These are phyloP conservation scores for Spialia ferax DNA, from an alignment of 2,888 invertebrate genomes.

Conservation along the genomic window DNA sequence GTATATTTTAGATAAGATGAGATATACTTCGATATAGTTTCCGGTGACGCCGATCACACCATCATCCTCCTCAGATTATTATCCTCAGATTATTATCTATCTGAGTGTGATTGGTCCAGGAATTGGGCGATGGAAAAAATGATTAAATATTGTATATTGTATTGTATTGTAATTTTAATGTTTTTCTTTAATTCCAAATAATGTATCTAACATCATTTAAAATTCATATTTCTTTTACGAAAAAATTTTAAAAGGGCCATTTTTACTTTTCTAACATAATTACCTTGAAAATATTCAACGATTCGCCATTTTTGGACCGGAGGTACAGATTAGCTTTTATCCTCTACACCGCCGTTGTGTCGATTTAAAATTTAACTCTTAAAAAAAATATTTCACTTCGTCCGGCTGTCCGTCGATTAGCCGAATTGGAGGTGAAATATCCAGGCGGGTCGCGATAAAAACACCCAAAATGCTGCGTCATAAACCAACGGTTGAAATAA, in stretches of 20 bases:
- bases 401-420: slow-evolving; percentile 29
- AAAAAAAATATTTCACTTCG: slow-evolving; percentile 28
- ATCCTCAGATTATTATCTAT: too few species aligned
- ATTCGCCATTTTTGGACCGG: neutral
- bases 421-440: slow-evolving; percentile 31
- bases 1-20: too few species aligned
- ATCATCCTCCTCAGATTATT: too few species aligned
- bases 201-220: too few species aligned
- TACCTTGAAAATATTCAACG: neutral
- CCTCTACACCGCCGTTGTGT: neutral
- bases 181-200: too few species aligned
- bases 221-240: neutral
- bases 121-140: too few species aligned
- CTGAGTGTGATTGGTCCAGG: too few species aligned
- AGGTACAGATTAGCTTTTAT: neutral
- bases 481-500: slow-evolving; percentile 27
- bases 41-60: too few species aligned
- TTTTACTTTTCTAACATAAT: neutral
- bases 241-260: neutral
- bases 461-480: slow-evolving; percentile 16
- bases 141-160: too few species aligned
- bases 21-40: too few species aligned
- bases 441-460: slow-evolving; percentile 25
- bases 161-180: too few species aligned
- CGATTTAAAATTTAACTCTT: slow-evolving; percentile 4